phyloP scores from a whole-genome alignment of 2,797 vertebrate species.

The Sebastolobus alascanus region DNA sequence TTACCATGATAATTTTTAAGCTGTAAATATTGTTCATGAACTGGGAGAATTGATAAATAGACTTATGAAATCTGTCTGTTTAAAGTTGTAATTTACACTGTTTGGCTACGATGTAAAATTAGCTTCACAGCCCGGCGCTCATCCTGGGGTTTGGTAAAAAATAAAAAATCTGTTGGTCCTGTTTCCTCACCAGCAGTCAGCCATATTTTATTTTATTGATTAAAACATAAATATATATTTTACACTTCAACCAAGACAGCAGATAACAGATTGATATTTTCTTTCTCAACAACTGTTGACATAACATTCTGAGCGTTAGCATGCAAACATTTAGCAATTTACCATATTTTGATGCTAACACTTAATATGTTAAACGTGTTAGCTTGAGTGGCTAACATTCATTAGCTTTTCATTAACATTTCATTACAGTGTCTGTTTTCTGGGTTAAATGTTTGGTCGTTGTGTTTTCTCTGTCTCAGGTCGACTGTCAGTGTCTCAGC shows the following conservation, averaged over 20 bases:
- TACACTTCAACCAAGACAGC: neutral
- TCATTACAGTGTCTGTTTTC: neutral
- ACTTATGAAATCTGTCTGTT: fast-evolving
- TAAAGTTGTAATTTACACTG: no score
- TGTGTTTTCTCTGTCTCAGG: slow-evolving; percentile 40
- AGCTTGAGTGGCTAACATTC: neutral
- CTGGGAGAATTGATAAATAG: no score
- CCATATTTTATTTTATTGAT: neutral
- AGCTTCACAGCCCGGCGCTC: no score
- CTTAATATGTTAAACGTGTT: neutral
- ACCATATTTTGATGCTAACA: neutral
- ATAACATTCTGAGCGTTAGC: neutral
- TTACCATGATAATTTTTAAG: no score
- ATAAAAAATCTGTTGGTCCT: neutral
- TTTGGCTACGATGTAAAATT: no score
- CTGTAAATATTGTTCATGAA: no score
- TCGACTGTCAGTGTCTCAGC: slow-evolving; percentile 21
- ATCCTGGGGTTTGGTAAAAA: fast-evolving
- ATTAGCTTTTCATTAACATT: neutral
- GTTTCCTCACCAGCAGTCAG: neutral
- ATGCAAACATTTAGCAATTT: neutral
- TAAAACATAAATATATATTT: neutral
- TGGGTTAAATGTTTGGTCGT: neutral
- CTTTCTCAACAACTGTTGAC: neutral
- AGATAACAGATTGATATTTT: neutral